Conservation (phyloP, 2,888 invertebrate species). For the Eristalinus aeneus region DNA sequence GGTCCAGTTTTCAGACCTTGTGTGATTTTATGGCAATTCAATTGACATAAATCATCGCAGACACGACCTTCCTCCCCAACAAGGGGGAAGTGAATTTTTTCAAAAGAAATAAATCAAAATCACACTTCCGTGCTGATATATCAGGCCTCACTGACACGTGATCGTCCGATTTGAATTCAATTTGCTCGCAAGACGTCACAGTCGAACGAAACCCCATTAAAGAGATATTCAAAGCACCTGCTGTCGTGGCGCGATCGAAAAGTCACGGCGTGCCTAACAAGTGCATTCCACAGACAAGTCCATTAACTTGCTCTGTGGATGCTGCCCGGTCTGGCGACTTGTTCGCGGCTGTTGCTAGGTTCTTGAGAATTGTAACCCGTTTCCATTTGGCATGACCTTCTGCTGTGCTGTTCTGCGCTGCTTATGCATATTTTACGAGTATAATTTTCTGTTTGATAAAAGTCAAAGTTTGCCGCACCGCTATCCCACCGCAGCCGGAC, state of each 20-base stretch:
- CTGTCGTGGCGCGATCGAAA: conserved; percentile 9
- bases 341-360: conserved; percentile 35
- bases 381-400: conserved; percentile 32
- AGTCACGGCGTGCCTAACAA: conserved; percentile 20
- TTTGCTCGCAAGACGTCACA: neutral
- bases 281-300: conserved; percentile 37
- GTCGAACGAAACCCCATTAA: conserved; percentile 7
- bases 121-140: neutral
- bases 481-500: neutral
- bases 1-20: conserved; percentile 18
- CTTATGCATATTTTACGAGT: conserved; percentile 23
- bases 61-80: neutral
- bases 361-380: conserved; percentile 34
- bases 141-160: neutral
- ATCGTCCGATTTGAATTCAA: conserved; percentile 27
- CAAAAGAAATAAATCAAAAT: neutral
- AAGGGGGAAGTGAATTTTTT: neutral
- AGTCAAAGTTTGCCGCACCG: conserved; percentile 26
- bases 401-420: conserved; percentile 3
- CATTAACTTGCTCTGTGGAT: conserved; percentile 23
- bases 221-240: conserved; percentile 43
- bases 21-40: neutral
- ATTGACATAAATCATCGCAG: neutral
- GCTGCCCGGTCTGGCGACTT: neutral
- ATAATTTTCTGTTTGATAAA: conserved; percentile 5